Evolutionary conservation across 2,113 vertebrate genomes (phyloP).

Genomic region (Plecturocebus donacophilus): DNA sequence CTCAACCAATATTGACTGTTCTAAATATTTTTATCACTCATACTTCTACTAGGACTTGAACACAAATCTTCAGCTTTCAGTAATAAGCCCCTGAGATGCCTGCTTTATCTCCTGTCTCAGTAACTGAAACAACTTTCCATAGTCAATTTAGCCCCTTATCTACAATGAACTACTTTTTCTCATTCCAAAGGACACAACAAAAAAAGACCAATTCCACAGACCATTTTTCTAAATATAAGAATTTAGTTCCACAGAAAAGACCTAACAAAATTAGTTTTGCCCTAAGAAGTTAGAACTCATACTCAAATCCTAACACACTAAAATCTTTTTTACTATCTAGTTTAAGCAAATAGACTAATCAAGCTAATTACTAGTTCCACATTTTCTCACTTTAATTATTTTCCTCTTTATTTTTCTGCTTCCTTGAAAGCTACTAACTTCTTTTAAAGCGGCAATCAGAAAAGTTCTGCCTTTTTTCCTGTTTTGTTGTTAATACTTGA

Average conservation of each 20-base stretch:
- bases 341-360: neutral
- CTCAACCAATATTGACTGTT: neutral
- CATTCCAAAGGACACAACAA: neutral
- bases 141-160: neutral
- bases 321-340: neutral
- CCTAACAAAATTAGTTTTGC: constrained; percentile 1
- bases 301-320: neutral
- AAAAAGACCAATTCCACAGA: neutral
- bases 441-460: neutral
- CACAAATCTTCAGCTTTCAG: neutral
- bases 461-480: neutral
- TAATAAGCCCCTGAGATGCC: neutral
- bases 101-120: neutral
- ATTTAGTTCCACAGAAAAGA: neutral
- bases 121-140: neutral
- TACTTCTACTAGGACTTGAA: neutral
- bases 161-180: neutral
- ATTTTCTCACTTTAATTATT: constrained; percentile 21
- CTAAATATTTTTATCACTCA: neutral
- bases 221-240: neutral
- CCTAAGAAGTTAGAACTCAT: neutral
- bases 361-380: neutral
- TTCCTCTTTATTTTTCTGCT: neutral
- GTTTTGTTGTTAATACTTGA: neutral
- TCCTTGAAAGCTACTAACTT: neutral